Base-by-base conservation (phyloP, 2,888 invertebrate genomes). In the Sabellastarte sp. region DNA sequence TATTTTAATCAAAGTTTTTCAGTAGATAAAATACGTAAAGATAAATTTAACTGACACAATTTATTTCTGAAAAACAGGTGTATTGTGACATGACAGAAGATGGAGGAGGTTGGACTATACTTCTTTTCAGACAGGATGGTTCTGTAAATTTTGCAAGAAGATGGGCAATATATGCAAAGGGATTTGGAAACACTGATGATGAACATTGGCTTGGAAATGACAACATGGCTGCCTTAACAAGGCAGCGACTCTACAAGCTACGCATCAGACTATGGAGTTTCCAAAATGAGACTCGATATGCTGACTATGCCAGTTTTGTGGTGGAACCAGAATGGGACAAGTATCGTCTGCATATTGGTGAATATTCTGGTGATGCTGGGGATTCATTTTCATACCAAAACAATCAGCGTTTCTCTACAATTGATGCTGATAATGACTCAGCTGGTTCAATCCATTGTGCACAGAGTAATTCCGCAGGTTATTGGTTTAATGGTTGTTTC, bases 271-370 rank as follows among this genome's bases (percentile, higher is more conserved):
- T 53, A 5, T 15, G 10, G 53, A 24, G 24, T 53, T 15, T 5
- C 15, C 15, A 53, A 5, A 24, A 24, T 5, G 53, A 53, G 24
- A 26, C 53, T 5, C 20, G 53, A 26, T 53, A 24, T 53, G 53
- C 53, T 5, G 26, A 26, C 5, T 53, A 53, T 24, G 10, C n/a
- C 10, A 53, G 5, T 24, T 53, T 53, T 24, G 5, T 24, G 10
- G 26, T 53, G 53, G 53, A 24, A 20, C 20, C 53, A 5, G 53
- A 53, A 53, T 15, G 5, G 24, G 53, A 53, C 53, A 53, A 53
- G 24, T 53, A 24, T 24, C 5, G 24, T 15, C 53, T 53, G 53
- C 5, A 5, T 24, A 53, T 53, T 24, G 53, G 53, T 24, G 24
- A 26, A 5, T 53, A 53, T 26, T 20, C 15, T 24, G 53, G 53